A percentile compares a stretch with the other conserved stretches of the same genome.
Evolutionary conservation across 2,113 vertebrate genomes (phyloP).

Genomic region (Uria lomvia): DNA sequence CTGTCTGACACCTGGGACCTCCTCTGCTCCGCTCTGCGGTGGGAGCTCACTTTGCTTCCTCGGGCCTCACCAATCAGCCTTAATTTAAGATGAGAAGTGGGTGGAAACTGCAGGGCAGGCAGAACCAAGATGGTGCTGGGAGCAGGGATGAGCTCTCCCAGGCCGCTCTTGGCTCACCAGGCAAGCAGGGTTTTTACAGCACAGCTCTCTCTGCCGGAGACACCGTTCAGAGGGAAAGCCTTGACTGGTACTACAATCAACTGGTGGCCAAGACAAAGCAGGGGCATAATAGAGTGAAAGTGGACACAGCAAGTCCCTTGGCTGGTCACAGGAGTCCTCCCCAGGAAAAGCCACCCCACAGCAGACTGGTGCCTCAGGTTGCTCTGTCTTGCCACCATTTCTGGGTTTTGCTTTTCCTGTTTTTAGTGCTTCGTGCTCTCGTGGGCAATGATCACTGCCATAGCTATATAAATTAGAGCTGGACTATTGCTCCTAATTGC

Average conservation of each 20-base stretch:
- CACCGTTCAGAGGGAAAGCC: neutral
- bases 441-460: neutral
- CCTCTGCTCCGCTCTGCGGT: fast-evolving
- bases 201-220: neutral
- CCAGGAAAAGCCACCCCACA: neutral
- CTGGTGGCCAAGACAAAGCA: neutral
- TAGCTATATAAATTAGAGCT: neutral
- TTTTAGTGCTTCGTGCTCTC: neutral
- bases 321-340: neutral
- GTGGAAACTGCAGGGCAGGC: neutral
- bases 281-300: neutral
- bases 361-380: neutral
- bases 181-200: neutral
- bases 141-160: neutral
- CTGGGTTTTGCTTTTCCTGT: neutral
- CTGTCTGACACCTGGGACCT: neutral
- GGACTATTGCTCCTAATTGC: neutral
- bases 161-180: fast-evolving
- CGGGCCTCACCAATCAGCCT: fast-evolving
- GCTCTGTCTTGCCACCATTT: neutral
- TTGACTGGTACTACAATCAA: neutral
- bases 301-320: neutral
- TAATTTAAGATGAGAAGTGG: neutral
- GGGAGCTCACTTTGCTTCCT: neutral
- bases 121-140: neutral